Conservation (phyloP, 2,113 vertebrate genomes). For the Lynx canadensis region DNA sequence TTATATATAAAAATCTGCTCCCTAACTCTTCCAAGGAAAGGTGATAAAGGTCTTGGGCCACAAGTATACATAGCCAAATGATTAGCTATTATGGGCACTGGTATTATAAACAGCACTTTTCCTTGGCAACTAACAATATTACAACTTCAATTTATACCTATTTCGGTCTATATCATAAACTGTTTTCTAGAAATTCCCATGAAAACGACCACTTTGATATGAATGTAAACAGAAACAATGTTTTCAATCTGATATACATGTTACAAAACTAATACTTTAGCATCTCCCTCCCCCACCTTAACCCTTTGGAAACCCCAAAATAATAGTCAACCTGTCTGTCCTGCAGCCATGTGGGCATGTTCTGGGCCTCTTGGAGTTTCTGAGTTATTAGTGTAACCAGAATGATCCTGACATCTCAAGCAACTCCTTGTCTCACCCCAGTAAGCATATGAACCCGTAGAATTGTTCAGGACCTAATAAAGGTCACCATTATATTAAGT, state of each 20-base stretch:
- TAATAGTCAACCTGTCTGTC: background rate
- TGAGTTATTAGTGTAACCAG: background rate
- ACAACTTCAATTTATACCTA: background rate
- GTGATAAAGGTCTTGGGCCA: background rate
- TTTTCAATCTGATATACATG: background rate
- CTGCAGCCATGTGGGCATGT: background rate
- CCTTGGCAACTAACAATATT: background rate
- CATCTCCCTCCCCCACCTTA: background rate
- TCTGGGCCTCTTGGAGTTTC: background rate
- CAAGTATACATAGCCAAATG: background rate
- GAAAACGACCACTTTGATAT: background rate
- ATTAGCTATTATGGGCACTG: background rate
- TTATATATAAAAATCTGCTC: background rate
- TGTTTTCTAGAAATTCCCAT: background rate
- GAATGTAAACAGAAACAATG: background rate
- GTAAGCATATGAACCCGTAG: background rate
- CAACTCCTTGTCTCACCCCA: background rate
- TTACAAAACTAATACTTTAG: background rate
- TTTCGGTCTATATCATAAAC: background rate
- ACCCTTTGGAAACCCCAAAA: background rate
- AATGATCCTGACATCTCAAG: background rate
- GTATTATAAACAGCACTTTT: background rate
- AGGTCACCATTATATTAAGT: background rate
- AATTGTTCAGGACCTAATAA: background rate
- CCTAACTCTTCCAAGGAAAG: background rate